These are phyloP conservation scores for Parambassis ranga DNA, from an alignment of 2,797 vertebrate species.

Conservation along the genomic window DNA sequence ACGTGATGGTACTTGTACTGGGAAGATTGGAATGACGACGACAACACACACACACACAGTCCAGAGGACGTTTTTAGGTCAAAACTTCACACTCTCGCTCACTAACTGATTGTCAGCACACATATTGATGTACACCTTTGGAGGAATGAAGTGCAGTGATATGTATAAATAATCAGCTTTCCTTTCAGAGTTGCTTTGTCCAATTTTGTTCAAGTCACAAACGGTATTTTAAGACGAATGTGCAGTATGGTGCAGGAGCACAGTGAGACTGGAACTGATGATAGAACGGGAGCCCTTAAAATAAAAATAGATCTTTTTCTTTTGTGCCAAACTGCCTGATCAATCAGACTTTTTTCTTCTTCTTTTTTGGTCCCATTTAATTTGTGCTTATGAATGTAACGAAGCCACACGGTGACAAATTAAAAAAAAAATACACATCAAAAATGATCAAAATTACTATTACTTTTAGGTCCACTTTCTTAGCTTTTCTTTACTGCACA, in stretches of 20 bases:
- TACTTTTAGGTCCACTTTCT: no score
- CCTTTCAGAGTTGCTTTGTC: background rate
- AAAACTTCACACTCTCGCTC: constrained; percentile 28
- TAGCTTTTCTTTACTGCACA: no score
- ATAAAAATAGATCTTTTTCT: background rate
- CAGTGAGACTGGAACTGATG: background rate
- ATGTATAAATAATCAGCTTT: constrained; percentile 29
- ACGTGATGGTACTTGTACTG: background rate
- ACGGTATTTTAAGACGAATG: background rate
- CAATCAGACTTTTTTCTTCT: background rate
- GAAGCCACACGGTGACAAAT: no score
- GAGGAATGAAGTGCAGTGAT: constrained; percentile 45
- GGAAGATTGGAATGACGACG: no score
- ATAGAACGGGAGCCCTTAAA: constrained; percentile 46
- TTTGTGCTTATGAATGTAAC: constrained; percentile 39
- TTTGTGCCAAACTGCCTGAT: constrained; percentile 9
- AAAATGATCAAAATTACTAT: no score
- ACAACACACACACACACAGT: constrained; percentile 6
- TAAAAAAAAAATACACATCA: no score
- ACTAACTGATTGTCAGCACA: constrained; percentile 75
- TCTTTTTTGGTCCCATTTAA: constrained; percentile 23
- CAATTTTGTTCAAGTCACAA: constrained; percentile 12
- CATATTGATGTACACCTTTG: constrained; percentile 53
- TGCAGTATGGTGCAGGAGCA: background rate
- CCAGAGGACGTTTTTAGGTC: constrained; percentile 44